Percentiles rank a stretch among this genome's conserved stretches.
phyloP scores from a whole-genome alignment of 2,888 invertebrate genomes.

The Scaeva pyrastri region DNA sequence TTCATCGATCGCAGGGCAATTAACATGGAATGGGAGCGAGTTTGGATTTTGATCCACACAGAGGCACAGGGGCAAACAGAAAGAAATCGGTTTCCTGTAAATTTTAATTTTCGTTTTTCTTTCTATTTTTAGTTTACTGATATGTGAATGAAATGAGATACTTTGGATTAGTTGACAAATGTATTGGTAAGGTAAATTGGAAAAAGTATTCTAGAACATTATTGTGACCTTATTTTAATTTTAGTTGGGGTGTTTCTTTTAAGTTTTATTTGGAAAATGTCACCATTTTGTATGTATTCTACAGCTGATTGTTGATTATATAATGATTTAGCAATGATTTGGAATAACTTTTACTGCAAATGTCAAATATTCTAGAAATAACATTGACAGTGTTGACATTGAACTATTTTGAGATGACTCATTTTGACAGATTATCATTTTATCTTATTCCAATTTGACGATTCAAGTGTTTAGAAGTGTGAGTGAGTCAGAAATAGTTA shows the following conservation, averaged over 20 bases:
- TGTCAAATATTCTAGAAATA: too few species aligned
- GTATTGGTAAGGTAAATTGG: background rate
- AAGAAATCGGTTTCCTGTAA: slow-evolving; percentile 35
- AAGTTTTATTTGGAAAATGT: background rate
- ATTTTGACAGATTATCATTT: too few species aligned
- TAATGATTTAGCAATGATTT: too few species aligned
- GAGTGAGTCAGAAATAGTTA: too few species aligned
- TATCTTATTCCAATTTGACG: too few species aligned
- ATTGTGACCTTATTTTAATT: background rate
- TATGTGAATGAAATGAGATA: slow-evolving; percentile 42
- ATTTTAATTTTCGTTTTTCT: background rate
- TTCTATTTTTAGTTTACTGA: background rate
- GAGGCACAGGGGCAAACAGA: background rate
- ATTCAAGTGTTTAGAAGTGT: too few species aligned
- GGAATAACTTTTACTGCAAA: too few species aligned
- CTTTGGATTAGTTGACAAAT: slow-evolving; percentile 20
- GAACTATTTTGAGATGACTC: too few species aligned
- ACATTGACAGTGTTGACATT: too few species aligned
- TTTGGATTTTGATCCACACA: slow-evolving; percentile 36
- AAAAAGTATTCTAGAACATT: background rate
- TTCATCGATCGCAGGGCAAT: slow-evolving; percentile 63
- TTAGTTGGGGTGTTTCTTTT: background rate
- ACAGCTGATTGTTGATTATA: too few species aligned
- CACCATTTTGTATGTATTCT: too few species aligned
- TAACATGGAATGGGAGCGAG: slow-evolving; percentile 58